Evolutionary conservation across 2,113 vertebrate genomes (phyloP).

Genomic region (Miniopterus natalensis): DNA sequence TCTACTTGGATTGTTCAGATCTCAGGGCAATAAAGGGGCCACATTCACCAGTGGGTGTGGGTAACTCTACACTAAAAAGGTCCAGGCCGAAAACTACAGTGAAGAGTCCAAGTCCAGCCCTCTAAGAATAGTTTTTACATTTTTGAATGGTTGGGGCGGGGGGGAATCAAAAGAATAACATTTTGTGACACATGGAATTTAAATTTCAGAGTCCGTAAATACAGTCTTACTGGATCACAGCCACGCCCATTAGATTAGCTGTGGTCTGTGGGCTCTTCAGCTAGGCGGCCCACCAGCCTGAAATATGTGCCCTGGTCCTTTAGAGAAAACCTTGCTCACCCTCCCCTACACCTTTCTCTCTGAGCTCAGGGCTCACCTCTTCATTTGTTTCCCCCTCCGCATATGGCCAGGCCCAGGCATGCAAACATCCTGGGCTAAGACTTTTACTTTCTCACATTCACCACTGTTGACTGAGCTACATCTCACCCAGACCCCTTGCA

Average conservation of each 20-base stretch:
- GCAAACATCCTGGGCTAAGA: neutral
- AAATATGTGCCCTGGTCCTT: neutral
- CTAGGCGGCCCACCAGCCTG: fast-evolving
- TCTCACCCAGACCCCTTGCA: neutral
- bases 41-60: too few relatives aligned
- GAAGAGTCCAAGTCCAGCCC: neutral
- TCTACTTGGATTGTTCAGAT: neutral
- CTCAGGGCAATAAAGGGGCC: neutral
- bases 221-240: neutral
- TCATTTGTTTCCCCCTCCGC: neutral
- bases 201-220: neutral
- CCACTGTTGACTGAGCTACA: fast-evolving
- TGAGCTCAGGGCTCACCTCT: neutral
- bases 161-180: neutral
- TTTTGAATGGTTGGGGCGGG: neutral
- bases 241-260: neutral
- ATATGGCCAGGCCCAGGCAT: neutral
- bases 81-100: neutral
- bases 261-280: neutral
- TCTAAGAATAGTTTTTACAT: neutral
- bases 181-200: conserved; percentile 44
- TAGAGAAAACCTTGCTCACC: neutral
- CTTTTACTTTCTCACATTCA: neutral
- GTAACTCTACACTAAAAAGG: neutral
- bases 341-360: neutral